A percentile compares a stretch with the other conserved stretches of the same genome.
Conservation (phyloP, 2,797 vertebrate species). For the Cirrhinus molitorella region DNA sequence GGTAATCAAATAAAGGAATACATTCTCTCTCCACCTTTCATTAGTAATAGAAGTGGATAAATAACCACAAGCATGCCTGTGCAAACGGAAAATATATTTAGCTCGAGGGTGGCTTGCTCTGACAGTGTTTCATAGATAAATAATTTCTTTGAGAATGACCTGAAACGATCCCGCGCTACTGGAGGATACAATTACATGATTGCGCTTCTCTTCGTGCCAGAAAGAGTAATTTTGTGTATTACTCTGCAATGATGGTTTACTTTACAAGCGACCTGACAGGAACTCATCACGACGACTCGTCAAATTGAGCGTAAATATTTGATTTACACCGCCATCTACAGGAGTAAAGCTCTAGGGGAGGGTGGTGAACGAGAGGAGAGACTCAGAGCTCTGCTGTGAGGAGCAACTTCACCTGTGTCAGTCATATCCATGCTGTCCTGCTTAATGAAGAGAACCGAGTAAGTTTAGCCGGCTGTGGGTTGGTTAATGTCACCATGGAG, state of each 20-base stretch:
- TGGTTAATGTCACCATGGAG: too few relatives aligned
- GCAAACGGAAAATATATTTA: neutral
- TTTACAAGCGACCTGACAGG: slow-evolving; percentile 58
- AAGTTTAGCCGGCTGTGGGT: slow-evolving; percentile 10
- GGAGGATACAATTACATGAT: slow-evolving; percentile 57
- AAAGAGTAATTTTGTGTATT: slow-evolving; percentile 55
- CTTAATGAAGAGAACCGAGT: neutral
- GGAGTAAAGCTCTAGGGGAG: slow-evolving; percentile 50
- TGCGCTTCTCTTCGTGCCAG: slow-evolving; percentile 53
- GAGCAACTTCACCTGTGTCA: neutral
- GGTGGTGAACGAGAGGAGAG: neutral
- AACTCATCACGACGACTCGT: slow-evolving; percentile 53
- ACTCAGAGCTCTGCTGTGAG: neutral
- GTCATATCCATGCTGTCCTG: neutral
- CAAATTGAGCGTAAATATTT: slow-evolving; percentile 60
- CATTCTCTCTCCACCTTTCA: neutral
- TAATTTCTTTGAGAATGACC: slow-evolving; percentile 42
- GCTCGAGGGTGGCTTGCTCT: neutral
- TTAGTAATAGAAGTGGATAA: neutral
- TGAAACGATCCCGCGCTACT: slow-evolving; percentile 45
- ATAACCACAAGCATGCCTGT: neutral
- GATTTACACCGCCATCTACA: slow-evolving; percentile 71
- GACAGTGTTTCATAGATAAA: neutral
- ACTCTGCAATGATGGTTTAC: slow-evolving; percentile 58
- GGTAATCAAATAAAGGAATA: neutral